Base-by-base conservation (phyloP, 2,113 vertebrate genomes). In the Tupaia tana region DNA sequence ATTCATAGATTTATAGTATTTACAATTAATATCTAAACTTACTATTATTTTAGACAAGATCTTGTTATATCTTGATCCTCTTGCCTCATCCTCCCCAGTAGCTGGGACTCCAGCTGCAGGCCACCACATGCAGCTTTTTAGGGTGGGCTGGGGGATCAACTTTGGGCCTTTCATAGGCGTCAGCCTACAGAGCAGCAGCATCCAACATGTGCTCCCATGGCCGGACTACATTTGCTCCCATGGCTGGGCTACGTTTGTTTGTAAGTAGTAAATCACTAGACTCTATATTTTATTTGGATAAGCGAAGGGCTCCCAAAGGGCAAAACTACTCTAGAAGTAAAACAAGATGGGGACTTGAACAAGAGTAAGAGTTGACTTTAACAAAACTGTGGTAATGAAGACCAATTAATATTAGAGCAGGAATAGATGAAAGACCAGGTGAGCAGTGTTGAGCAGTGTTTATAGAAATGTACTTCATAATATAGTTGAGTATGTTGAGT, bases 231-330 rank as follows among this genome's bases (percentile, higher is more conserved):
- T 43, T 43, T 43, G 43, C 43, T 43, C 43, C 43, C 43, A 43
- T 43, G 43, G 43, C 43, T 43, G 43, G 43, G 6, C 43, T 43
- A 43, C 43, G 43, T 43, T 43, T 43, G 43, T 43, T 43, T 43
- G 43, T 43, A 43, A 43, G 43, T 43, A 43, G 43, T 43, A 43
- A 78, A 31, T 69, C 54, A 61, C 69, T 29, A 86, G 27, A 78
- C 16, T 63, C 27, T 63, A 93, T 88, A 80, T 15, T 95, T 59
- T 81, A 90, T 79, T 59, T 84, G 59, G 16, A 19, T 89, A n/a
- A 81, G 11, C 20, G 34, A 90, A 87, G 59, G 9, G 15, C 22
- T 80, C 75, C 56, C 88, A 54, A 93, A 80, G 29, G 71, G 61
- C 81, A 81, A 81, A 86, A 61, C 19, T 20, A 86, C 10, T 59